Base-by-base conservation (phyloP, 2,797 vertebrate genomes). In the Hybognathus amarus region DNA sequence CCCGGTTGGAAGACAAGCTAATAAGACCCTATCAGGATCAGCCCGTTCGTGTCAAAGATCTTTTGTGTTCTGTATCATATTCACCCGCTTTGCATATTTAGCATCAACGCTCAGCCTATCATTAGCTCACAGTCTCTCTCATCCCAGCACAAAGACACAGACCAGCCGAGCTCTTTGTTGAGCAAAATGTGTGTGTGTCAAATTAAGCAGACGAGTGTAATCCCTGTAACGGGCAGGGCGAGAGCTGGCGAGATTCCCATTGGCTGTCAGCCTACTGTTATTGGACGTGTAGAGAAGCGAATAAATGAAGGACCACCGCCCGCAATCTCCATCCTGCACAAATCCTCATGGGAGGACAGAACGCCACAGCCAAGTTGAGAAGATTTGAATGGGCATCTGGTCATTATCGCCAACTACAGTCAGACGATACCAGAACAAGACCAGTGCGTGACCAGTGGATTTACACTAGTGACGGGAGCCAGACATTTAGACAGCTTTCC, bases 1-100 rank as follows among this genome's bases (percentile, higher is more conserved):
- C 88, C 87, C 89, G 87, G 89, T 85, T 86, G 89, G 89, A 90
- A 92, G 94, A 94, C 93, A 93, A 90, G 89, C 92, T 94, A 95
- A 94, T 94, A 89, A 93, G 90, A 86, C 90, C 91, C 90, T 92
- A 87, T 87, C 88, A 36, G 36, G 24, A 61, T 40, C 47, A 66
- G 73, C 70, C 64, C 64, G 38, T 90, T 84, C 83, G 90, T 92
- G 91, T 93, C 92, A 89, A 89, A 86, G 87, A 87, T 90, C 88
- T 90, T 87, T 90, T 91, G 91, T 89, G 89, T 91, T 90, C 90
- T 89, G 88, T 90, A 90, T 91, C 89, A 89, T 88, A 85, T 79
- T 88, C 90, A 66, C 6, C 90, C 91, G 91, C 91, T 92, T 71
- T 89, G 85, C 88, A 87, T 87, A 84, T 89, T 92, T 90, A 80